Conservation (phyloP, 2,888 invertebrate species). For the Branchinecta sandiegonensis region DNA sequence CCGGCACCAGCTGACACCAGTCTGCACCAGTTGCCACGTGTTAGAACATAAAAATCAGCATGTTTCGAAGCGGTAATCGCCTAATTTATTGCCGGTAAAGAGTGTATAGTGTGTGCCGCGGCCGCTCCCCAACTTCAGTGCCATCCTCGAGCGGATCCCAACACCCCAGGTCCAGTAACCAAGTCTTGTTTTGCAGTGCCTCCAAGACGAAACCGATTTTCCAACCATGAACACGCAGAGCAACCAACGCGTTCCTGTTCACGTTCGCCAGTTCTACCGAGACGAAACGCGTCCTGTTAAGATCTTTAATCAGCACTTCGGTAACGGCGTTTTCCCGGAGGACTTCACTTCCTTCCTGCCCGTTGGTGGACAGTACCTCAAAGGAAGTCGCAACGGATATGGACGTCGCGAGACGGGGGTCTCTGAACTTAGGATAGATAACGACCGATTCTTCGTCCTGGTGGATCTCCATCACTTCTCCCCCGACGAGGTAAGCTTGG, state of each 20-base stretch:
- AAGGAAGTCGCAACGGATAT: not conserved
- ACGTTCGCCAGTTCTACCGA: conserved; percentile 14
- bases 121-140: too few relatives aligned
- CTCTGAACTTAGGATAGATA: conserved; percentile 11
- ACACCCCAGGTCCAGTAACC: too few relatives aligned
- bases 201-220: too few relatives aligned
- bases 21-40: too few relatives aligned
- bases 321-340: not conserved
- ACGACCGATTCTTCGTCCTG: not conserved
- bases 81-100: too few relatives aligned
- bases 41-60: too few relatives aligned
- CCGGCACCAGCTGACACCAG: too few relatives aligned
- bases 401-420: conserved; percentile 9
- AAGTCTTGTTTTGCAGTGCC: too few relatives aligned
- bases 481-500: not conserved
- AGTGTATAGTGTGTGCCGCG: too few relatives aligned
- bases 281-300: not conserved
- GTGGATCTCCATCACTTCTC: conserved; percentile 4
- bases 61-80: too few relatives aligned
- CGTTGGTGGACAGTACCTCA: conserved; percentile 4
- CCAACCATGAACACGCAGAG: not conserved
- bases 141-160: too few relatives aligned
- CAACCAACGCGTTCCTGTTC: conserved; percentile 8
- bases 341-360: not conserved
- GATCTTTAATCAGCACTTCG: conserved; percentile 4